Evolutionary conservation across 2,113 vertebrate species (phyloP).

Genomic region (Aleadryas rufinucha): DNA sequence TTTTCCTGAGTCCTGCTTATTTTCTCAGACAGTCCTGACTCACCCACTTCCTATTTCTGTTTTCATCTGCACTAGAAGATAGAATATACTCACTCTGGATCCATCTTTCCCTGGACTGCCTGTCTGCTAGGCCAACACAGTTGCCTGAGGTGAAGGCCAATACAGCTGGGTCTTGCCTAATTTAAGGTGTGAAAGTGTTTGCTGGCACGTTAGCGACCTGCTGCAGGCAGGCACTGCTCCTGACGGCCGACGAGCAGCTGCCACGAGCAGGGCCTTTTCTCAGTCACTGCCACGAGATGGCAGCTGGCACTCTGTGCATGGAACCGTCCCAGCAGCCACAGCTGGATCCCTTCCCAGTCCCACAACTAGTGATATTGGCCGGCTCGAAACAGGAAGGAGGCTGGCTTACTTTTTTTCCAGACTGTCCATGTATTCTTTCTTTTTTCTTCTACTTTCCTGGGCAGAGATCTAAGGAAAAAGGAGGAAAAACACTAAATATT

Average conservation of each 20-base stretch:
- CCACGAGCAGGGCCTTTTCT: conserved; percentile 10
- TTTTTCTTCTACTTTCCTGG: conserved; percentile 97
- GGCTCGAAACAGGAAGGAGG: background rate
- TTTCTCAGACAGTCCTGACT: conserved; percentile 1
- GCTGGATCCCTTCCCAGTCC: conserved; percentile 42
- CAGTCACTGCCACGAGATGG: conserved; percentile 68
- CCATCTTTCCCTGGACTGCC: background rate
- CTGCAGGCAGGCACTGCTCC: background rate
- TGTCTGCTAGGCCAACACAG: background rate
- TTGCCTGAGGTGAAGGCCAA: fast-evolving
- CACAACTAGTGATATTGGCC: background rate
- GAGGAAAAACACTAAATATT: conserved; percentile 19
- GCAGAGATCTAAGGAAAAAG: conserved; percentile 87
- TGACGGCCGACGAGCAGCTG: background rate
- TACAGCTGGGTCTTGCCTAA: background rate
- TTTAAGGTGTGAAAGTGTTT: background rate
- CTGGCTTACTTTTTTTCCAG: conserved; percentile 94
- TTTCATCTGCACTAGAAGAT: background rate
- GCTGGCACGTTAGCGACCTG: fast-evolving
- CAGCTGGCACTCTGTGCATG: conserved; percentile 38
- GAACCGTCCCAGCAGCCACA: background rate
- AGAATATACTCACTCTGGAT: background rate
- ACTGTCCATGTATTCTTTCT: conserved; percentile 99
- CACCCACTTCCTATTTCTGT: background rate
- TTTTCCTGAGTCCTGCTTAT: background rate